phyloP scores from a whole-genome alignment of 2,113 vertebrate species.

The Cephalophus harveyi region DNA sequence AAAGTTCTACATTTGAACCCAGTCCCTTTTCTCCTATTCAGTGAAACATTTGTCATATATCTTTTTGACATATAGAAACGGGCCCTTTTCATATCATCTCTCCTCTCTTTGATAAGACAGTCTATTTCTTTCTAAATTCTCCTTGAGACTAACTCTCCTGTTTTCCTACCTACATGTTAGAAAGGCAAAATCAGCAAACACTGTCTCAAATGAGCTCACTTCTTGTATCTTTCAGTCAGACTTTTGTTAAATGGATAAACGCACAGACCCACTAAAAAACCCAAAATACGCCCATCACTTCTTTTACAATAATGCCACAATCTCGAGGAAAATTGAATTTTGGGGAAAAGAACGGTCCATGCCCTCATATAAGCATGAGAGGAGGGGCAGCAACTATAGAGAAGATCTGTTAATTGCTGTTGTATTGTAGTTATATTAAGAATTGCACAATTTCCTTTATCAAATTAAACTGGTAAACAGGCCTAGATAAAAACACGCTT shows the following conservation, averaged over 20 bases:
- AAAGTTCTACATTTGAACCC: constrained; percentile 59
- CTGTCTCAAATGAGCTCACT: not conserved
- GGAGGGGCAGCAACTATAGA: not conserved
- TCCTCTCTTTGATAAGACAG: constrained; percentile 29
- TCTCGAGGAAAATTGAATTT: constrained; percentile 43
- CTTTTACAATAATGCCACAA: constrained; percentile 35
- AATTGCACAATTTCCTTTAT: constrained; percentile 55
- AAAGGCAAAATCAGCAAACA: not conserved
- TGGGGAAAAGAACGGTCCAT: not conserved
- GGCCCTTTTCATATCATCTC: constrained; percentile 21
- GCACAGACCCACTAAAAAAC: not conserved
- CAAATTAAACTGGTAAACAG: constrained; percentile 48
- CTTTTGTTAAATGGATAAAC: constrained; percentile 18
- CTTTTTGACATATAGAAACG: constrained; percentile 70
- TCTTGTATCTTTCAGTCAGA: not conserved
- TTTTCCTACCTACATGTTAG: not conserved
- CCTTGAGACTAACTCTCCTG: not conserved
- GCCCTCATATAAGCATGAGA: not conserved
- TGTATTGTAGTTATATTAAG: constrained; percentile 39
- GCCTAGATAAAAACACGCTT: constrained; percentile 54
- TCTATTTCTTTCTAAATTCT: constrained; percentile 46
- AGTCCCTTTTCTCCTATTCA: constrained; percentile 49
- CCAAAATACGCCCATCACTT: not conserved
- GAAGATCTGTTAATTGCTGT: constrained; percentile 31
- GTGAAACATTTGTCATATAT: constrained; percentile 62